Evolutionary conservation across 2,888 invertebrate genomes (phyloP).

Genomic region (Chesias legatella): DNA sequence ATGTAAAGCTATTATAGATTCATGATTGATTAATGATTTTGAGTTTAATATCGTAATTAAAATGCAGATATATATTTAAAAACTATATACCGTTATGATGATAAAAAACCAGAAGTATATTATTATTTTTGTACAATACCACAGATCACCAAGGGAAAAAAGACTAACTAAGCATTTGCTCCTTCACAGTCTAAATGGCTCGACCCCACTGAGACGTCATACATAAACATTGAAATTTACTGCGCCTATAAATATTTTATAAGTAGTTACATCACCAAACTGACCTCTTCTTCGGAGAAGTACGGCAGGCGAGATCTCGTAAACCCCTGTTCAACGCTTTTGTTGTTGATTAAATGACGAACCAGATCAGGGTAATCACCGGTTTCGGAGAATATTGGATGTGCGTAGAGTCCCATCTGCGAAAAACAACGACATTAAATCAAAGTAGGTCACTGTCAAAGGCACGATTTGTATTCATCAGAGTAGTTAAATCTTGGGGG

Average conservation of each 20-base stretch:
- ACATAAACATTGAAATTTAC: slow-evolving; percentile 10
- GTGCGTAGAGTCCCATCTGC: slow-evolving; percentile 72
- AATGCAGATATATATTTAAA: no score
- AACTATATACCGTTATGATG: no score
- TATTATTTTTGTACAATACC: no score
- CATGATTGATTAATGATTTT: no score
- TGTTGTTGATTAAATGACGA: slow-evolving; percentile 61
- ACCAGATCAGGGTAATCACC: slow-evolving; percentile 74
- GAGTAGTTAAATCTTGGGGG: no score
- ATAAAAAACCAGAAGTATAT: no score
- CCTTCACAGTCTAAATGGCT: no score
- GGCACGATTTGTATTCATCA: no score
- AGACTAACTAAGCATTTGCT: not conserved
- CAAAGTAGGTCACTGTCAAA: not conserved
- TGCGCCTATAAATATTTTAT: slow-evolving; percentile 10
- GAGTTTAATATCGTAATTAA: no score
- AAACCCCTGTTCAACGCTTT: slow-evolving; percentile 66
- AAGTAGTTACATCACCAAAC: slow-evolving; percentile 19
- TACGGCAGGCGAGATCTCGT: slow-evolving; percentile 71
- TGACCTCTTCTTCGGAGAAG: slow-evolving; percentile 67
- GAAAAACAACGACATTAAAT: slow-evolving; percentile 13
- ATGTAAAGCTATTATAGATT: no score
- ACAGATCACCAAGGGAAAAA: not conserved
- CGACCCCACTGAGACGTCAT: not conserved
- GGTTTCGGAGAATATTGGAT: slow-evolving; percentile 70